Conservation (phyloP, 2,797 vertebrate genomes). For the Vespertilio murinus region DNA sequence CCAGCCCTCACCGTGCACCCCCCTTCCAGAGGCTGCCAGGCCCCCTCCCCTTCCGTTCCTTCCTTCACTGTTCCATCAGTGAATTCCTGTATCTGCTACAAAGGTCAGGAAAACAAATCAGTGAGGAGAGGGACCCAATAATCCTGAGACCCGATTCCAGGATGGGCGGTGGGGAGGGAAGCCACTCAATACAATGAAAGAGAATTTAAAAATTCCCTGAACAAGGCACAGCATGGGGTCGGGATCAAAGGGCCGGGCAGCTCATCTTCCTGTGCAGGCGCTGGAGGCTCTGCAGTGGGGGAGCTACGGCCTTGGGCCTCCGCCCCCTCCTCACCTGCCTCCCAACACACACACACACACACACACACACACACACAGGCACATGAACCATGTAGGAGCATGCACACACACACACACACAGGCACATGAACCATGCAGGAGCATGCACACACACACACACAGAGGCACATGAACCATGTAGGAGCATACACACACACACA, state of each 20-base stretch:
- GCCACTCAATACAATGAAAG: constrained; percentile 75
- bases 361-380: neutral
- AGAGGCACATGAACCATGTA: no score
- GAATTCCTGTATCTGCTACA: constrained; percentile 77
- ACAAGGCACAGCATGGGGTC: constrained; percentile 74
- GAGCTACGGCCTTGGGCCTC: neutral
- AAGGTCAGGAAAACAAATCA: constrained; percentile 84
- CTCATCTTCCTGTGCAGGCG: neutral
- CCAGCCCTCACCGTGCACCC: neutral
- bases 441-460: neutral
- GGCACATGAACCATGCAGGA: no score
- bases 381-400: no score
- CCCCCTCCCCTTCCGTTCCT: neutral
- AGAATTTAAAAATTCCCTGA: constrained; percentile 76
- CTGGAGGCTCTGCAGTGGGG: constrained; percentile 8
- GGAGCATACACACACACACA: neutral
- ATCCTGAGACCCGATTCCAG: constrained; percentile 69
- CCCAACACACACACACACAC: neutral
- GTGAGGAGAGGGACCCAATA: constrained; percentile 75
- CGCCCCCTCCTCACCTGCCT: no score
- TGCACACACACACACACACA: no score
- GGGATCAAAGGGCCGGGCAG: constrained; percentile 63
- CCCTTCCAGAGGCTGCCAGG: neutral
- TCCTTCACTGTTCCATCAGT: constrained; percentile 45
- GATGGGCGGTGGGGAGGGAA: constrained; percentile 59